These are phyloP conservation scores for Hypsopygia costalis DNA, from an alignment of 2,888 invertebrate genomes.

Conservation along the genomic window DNA sequence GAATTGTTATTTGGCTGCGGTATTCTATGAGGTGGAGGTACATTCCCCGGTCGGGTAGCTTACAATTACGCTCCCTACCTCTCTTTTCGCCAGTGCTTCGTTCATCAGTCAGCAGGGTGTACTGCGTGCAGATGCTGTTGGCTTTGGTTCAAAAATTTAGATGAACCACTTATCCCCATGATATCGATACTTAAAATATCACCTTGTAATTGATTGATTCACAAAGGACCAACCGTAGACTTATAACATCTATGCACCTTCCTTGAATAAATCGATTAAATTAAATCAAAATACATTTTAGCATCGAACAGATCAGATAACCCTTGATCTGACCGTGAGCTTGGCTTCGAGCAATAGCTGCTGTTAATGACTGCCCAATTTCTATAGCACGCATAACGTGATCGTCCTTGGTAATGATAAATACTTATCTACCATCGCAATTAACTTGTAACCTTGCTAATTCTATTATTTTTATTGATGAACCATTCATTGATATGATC, in stretches of 20 bases:
- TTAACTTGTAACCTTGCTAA: conserved; percentile 45
- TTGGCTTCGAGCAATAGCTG: conserved; percentile 19
- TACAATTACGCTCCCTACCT: no score
- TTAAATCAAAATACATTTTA: background rate
- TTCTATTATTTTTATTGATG: conserved; percentile 38
- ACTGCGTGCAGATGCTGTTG: no score
- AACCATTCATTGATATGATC: conserved; percentile 19
- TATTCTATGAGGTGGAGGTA: no score
- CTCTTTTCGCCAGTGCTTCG: no score
- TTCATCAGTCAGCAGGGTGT: no score
- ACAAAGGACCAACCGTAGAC: background rate
- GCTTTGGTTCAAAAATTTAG: no score
- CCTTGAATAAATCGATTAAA: background rate
- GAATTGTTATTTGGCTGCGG: no score
- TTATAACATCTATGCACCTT: background rate
- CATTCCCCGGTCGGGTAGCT: no score
- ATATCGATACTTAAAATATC: background rate
- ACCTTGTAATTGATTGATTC: background rate
- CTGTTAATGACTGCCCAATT: conserved; percentile 41
- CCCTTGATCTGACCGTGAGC: conserved; percentile 28
- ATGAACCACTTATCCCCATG: no score
- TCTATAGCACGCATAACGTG: conserved; percentile 50
- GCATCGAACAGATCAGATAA: background rate
- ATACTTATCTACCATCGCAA: conserved; percentile 33
- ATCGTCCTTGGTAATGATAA: conserved; percentile 36